Evolutionary conservation across 1,140 invertebrate species (phyloP), one percentile per base, ranked within the genome.

Genomic region (Eulimnadia texana): DNA sequence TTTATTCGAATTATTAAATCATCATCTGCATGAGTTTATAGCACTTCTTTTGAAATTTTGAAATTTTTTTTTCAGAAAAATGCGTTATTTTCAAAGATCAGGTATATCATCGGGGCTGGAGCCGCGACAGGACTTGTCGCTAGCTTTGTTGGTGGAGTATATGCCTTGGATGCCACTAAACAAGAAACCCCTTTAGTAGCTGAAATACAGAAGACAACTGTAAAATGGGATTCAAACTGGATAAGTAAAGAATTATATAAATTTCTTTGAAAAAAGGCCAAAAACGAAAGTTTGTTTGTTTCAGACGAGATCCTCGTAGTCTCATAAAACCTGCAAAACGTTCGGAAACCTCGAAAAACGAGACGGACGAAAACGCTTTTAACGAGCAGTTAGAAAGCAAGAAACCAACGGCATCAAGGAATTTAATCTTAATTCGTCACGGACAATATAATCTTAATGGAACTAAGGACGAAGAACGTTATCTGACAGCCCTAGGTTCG

Each of bases 371-470:
- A n/a, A 63, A 66, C 33, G 33, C 33, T 9, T 42, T 9, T 25
- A 64, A 57, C 19, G 66, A 67, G 25, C 62, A 66, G 51, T 42
- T 70, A 49, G 65, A 69, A 20, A 66, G 67, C 28, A 66, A 76
- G 3, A 84, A 78, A 64, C 74, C 89, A 1, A 91, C 80, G 70
- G 84, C 84, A 2, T 78, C 81, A 0, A 75, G 94, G 33, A 87
- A 98, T 72, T 71, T 98, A 28, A 79, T 98, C 65, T 78, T 98
- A 3, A 87, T 99, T 64, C 79, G 95, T 33, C 95, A 99, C 76
- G 95, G 95, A 0, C 93, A 98, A 70, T 98, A 97, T 70, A 81
- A 92, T 66, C 69, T 84, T 22, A 73, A 79, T 24, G 90, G 86
- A 1, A 72, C 75, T 50, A 79, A 72, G n/a, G 93, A 96, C 72